These are phyloP conservation scores for Sebastes hubbsi DNA, from an alignment of 2,797 vertebrate genomes.

Conservation along the genomic window DNA sequence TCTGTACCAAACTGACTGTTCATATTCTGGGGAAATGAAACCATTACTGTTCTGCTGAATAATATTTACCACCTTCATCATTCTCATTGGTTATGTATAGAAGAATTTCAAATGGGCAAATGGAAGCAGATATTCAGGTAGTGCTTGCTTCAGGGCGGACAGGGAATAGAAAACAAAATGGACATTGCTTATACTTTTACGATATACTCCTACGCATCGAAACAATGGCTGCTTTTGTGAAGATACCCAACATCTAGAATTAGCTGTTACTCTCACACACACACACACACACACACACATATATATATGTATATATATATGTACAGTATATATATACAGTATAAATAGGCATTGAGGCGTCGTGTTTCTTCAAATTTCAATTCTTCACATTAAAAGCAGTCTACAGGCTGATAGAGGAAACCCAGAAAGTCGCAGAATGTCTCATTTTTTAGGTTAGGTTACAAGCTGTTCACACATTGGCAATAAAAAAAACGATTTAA, in stretches of 20 bases:
- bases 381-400: no score
- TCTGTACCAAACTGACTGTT: conserved; percentile 24
- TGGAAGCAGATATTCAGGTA: not conserved
- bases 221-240: not conserved
- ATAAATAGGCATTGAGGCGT: no score
- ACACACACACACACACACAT: not conserved
- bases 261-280: not conserved
- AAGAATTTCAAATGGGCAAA: not conserved
- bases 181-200: not conserved
- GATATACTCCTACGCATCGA: not conserved
- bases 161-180: not conserved
- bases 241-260: not conserved
- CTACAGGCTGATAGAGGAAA: no score
- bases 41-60: conserved; percentile 34
- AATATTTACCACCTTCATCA: conserved; percentile 21
- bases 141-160: not conserved
- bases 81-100: not conserved
- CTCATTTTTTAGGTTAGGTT: no score
- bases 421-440: no score
- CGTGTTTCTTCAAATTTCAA: no score
- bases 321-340: no score
- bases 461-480: no score
- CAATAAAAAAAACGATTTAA: accelerated
- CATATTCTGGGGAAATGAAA: conserved; percentile 61
- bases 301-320: no score